Percentiles rank a stretch among this genome's conserved stretches.
Evolutionary conservation across 2,797 vertebrate genomes (phyloP).

Genomic region (Periophthalmus magnuspinnatus): DNA sequence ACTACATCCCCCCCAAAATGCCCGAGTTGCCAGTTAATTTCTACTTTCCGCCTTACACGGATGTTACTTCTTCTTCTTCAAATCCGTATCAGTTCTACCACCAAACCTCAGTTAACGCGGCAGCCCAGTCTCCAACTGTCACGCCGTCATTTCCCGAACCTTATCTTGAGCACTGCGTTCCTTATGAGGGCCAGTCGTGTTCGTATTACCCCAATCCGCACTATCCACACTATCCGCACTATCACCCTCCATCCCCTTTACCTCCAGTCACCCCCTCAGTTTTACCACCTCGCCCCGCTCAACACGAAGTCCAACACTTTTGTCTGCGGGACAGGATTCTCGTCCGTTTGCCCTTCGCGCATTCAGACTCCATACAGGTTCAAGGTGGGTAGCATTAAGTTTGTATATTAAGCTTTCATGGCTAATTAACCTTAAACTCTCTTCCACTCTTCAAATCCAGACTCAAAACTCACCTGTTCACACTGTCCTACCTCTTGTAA

Average conservation of each 20-base stretch:
- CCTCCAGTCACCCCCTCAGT: constrained; percentile 1
- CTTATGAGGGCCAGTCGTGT: constrained; percentile 29
- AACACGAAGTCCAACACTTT: constrained; percentile 32
- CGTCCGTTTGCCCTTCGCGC: constrained; percentile 64
- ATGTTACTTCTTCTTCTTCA: constrained; percentile 10
- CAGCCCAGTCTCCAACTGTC: neutral
- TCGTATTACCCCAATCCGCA: constrained; percentile 20
- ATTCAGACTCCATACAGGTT: constrained; percentile 69
- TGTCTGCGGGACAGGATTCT: constrained; percentile 54
- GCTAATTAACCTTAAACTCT: neutral
- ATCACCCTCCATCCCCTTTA: constrained; percentile 15
- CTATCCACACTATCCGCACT: constrained; percentile 11
- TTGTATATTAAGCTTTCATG: neutral
- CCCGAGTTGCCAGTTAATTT: neutral
- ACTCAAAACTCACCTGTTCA: too few species aligned
- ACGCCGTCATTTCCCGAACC: constrained; percentile 11
- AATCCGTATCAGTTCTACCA: constrained; percentile 25
- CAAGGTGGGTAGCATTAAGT: constrained; percentile 65
- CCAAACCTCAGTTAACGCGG: constrained; percentile 13
- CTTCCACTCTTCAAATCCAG: too few species aligned
- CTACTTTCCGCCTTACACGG: constrained; percentile 11
- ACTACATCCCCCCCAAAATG: constrained; percentile 14
- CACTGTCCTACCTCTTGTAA: too few species aligned
- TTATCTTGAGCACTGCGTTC: constrained; percentile 18
- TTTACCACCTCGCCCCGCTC: constrained; percentile 13